Conservation (phyloP, 2,797 vertebrate genomes). For the Gallinago solitaria region DNA sequence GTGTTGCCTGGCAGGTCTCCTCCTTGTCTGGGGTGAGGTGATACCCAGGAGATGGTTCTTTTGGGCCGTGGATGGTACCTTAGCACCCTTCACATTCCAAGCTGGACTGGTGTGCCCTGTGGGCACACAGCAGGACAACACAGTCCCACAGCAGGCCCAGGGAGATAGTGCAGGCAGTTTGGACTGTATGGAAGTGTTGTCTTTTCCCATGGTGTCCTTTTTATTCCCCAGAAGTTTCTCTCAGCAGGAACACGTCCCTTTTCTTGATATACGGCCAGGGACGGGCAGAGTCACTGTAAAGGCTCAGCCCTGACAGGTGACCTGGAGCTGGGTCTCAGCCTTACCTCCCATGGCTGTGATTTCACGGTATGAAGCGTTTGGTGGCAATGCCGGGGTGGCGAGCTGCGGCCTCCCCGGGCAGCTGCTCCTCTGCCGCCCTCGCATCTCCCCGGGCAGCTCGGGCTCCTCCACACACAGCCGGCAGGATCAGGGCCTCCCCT, state of each 20-base stretch:
- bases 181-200: not conserved
- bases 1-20: not conserved
- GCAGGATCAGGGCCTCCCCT: not conserved
- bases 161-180: rapidly evolving
- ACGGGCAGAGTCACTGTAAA: not conserved
- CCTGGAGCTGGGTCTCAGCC: not conserved
- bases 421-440: not conserved
- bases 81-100: not conserved
- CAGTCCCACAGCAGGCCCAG: not conserved
- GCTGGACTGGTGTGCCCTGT: not conserved
- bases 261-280: not conserved
- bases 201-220: not conserved
- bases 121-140: not conserved
- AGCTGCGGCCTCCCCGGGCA: not conserved
- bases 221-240: not conserved
- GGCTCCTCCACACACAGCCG: rapidly evolving
- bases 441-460: rapidly evolving
- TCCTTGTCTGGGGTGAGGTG: not conserved
- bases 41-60: not conserved
- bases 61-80: not conserved
- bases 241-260: not conserved
- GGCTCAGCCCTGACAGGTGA: not conserved
- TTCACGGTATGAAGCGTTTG: rapidly evolving
- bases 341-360: not conserved
- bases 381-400: rapidly evolving